Conservation (phyloP, 1,140 invertebrate species). For the Bombus impatiens region DNA sequence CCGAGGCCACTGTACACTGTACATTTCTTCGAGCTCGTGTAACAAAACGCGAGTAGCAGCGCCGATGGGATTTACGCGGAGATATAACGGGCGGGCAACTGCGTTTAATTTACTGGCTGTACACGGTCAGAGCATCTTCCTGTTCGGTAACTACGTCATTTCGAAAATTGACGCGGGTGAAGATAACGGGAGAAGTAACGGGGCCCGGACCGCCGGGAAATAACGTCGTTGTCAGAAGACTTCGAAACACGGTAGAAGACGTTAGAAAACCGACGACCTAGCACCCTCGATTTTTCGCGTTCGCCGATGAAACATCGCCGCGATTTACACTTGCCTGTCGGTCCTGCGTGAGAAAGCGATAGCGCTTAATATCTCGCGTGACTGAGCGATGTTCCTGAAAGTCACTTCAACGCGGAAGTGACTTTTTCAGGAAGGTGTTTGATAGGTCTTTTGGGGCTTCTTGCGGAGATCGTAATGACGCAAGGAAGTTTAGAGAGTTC, state of each 20-base stretch:
- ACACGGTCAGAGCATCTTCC: neutral
- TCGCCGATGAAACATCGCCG: neutral
- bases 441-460: too few relatives aligned
- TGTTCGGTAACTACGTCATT: constrained; percentile 44
- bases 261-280: too few relatives aligned
- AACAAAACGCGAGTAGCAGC: neutral
- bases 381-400: too few relatives aligned
- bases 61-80: constrained; percentile 19
- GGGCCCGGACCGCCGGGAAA: neutral
- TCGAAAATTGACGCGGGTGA: constrained; percentile 30
- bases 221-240: constrained; percentile 14
- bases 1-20: too few relatives aligned
- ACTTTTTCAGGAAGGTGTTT: neutral
- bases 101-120: constrained; percentile 36
- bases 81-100: neutral
- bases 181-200: constrained; percentile 35
- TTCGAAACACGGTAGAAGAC: neutral
- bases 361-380: neutral
- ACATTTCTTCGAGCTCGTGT: neutral
- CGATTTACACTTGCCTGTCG: constrained; percentile 5
- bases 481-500: too few relatives aligned
- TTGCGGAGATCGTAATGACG: too few relatives aligned
- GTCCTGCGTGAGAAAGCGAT: too few relatives aligned
- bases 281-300: constrained; percentile 4
- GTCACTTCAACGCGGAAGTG: neutral